Evolutionary conservation across 2,888 invertebrate genomes (phyloP).

Genomic region (Tenthredo scrophulariae): DNA sequence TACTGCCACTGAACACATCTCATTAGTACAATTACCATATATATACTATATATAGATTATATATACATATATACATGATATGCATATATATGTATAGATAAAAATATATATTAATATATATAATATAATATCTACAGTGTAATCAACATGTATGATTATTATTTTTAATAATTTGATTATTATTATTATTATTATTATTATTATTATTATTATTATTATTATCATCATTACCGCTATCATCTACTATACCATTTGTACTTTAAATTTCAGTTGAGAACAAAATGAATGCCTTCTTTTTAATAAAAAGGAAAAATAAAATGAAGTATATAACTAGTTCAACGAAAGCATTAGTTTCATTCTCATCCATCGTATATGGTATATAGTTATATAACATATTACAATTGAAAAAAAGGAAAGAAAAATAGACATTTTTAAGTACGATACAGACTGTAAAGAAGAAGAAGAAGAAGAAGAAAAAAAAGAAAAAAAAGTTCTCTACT

Average conservation of each 20-base stretch:
- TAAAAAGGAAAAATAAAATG: slow-evolving; percentile 64
- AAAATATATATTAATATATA: slow-evolving; percentile 56
- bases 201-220: slow-evolving; percentile 75
- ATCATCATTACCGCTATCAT: slow-evolving; percentile 70
- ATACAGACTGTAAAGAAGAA: not conserved
- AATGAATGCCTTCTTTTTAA: slow-evolving; percentile 79
- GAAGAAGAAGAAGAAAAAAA: not conserved
- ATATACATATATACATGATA: slow-evolving; percentile 57
- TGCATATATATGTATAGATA: slow-evolving; percentile 48
- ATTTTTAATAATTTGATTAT: slow-evolving; percentile 75
- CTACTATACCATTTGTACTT: slow-evolving; percentile 77
- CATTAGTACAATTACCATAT: slow-evolving; percentile 76
- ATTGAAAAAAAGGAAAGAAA: not conserved
- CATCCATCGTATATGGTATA: not conserved
- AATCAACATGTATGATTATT: slow-evolving; percentile 64
- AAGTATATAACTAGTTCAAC: slow-evolving; percentile 43
- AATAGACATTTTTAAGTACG: not conserved
- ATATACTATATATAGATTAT: slow-evolving; percentile 64
- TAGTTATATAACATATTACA: not conserved
- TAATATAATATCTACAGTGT: slow-evolving; percentile 59
- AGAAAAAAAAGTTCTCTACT: not conserved
- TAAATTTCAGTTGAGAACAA: slow-evolving; percentile 75
- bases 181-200: slow-evolving; percentile 74
- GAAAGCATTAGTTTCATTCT: not conserved
- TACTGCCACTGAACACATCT: slow-evolving; percentile 78